phyloP scores from a whole-genome alignment of 1,140 invertebrate genomes.

The Sycophaga agraensis region DNA sequence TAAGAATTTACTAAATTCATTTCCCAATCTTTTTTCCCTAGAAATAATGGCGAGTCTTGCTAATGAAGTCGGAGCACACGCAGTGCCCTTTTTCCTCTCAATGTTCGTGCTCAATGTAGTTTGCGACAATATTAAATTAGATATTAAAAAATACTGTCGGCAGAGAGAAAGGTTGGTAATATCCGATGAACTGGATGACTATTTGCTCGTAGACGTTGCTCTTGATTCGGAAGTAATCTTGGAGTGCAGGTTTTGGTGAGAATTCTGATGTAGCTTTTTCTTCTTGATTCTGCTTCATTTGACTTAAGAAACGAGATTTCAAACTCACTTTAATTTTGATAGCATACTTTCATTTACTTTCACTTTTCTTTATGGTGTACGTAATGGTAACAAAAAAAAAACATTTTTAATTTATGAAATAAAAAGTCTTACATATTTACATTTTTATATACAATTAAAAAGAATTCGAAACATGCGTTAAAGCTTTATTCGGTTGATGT shows the following conservation, averaged over 20 bases:
- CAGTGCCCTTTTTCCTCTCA: background rate
- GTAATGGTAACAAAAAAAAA: background rate
- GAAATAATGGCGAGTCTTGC: too few relatives aligned
- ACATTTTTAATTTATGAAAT: slow-evolving; percentile 23
- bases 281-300: too few relatives aligned
- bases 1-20: too few relatives aligned
- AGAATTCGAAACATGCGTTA: too few relatives aligned
- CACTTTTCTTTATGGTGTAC: background rate
- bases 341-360: too few relatives aligned
- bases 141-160: slow-evolving; percentile 47
- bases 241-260: slow-evolving; percentile 57
- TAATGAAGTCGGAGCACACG: background rate
- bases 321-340: too few relatives aligned
- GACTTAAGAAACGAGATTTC: too few relatives aligned
- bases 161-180: slow-evolving; percentile 51
- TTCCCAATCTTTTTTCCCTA: too few relatives aligned
- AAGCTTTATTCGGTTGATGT: too few relatives aligned
- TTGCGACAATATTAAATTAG: slow-evolving; percentile 10
- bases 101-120: background rate
- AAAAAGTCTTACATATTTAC: slow-evolving; percentile 31
- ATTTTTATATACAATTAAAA: background rate
- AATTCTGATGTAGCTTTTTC: background rate
- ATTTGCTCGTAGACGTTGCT: slow-evolving; percentile 52
- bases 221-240: slow-evolving; percentile 49
- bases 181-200: slow-evolving; percentile 53